Evolutionary conservation across 2,888 invertebrate genomes (phyloP), one percentile per base, ranked within the genome.

Genomic region (Dysmachus trigonus): DNA sequence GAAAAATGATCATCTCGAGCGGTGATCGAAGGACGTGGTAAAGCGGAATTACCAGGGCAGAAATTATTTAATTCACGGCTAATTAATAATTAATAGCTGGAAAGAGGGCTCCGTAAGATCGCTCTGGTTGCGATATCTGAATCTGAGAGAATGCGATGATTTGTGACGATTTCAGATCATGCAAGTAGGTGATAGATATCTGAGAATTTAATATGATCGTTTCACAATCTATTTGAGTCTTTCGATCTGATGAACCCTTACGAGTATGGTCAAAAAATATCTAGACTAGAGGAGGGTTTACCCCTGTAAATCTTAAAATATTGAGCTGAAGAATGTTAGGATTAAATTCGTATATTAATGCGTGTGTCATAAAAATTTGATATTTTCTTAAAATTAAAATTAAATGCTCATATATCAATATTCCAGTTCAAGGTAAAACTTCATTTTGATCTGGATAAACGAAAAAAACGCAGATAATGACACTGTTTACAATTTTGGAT

Each of bases 1-100:
- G 81, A 53, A 35, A 81, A 33, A 10, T 33, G 53, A 81, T 62
- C 51, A 33, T 73, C 73, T 31, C 6, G 33, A 31, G 31, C 31
- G 73, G n/a, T 38, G 31, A 33, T 62, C 62, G 62, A 53, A 31
- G 30, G 53, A 47, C 30, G 31, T 81, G 81, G n/a, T 53, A 53
- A 30, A 81, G 33, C n/a, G 47, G 81, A 81, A 53, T 62, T 81
- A 33, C 81, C 81, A 81, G 53, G 35, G 31, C 73, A 62, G 62
- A 62, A 62, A 62, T 62, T 62, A 62, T 62, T 62, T 62, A 22
- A 62, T 62, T 62, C 62, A 62, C 22, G 62, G 22, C 62, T 27
- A 62, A 62, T 62, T 62, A 62, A 62, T 62, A 62, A 62, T 62
- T 62, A 62, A 62, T 62, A 62, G 62, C 7, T 62, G 27, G 62